Conservation (phyloP, 64 coral and sea anemone species). For the Astreopora myriophthalma region DNA sequence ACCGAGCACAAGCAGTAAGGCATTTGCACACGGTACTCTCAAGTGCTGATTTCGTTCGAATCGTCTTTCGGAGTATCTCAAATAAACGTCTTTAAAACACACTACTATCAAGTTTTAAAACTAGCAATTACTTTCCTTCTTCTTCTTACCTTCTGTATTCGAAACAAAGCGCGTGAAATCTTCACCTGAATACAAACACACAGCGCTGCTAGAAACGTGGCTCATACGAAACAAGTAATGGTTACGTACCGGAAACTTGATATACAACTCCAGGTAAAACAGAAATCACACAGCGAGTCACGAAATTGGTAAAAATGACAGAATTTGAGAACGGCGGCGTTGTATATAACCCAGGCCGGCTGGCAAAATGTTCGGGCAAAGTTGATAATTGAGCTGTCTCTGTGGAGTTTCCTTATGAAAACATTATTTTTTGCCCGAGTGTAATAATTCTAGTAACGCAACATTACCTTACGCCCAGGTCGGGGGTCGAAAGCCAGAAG, state of each 20-base stretch:
- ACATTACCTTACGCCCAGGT: too few species aligned
- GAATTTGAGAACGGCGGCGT: background rate
- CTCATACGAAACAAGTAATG: background rate
- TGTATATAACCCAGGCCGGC: too few species aligned
- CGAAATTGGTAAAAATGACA: background rate
- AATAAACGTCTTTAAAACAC: background rate
- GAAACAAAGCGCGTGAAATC: background rate
- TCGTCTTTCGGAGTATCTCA: too few species aligned
- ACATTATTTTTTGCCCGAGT: too few species aligned
- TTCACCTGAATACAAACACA: background rate
- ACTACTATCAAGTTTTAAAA: background rate
- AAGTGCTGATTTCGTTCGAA: too few species aligned
- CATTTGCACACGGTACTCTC: too few species aligned
- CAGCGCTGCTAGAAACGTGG: background rate
- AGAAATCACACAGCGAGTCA: background rate
- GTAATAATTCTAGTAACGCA: too few species aligned
- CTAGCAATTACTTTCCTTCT: background rate
- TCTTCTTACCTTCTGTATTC: slow-evolving; percentile 2
- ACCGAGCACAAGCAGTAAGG: too few species aligned
- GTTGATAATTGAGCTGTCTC: too few species aligned
- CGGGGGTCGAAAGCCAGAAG: too few species aligned
- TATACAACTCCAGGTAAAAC: background rate
- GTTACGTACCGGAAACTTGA: background rate
- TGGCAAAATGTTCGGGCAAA: too few species aligned
- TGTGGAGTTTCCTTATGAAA: too few species aligned